Evolutionary conservation across 2,888 invertebrate species (phyloP).

Genomic region (Eulithis prunata): DNA sequence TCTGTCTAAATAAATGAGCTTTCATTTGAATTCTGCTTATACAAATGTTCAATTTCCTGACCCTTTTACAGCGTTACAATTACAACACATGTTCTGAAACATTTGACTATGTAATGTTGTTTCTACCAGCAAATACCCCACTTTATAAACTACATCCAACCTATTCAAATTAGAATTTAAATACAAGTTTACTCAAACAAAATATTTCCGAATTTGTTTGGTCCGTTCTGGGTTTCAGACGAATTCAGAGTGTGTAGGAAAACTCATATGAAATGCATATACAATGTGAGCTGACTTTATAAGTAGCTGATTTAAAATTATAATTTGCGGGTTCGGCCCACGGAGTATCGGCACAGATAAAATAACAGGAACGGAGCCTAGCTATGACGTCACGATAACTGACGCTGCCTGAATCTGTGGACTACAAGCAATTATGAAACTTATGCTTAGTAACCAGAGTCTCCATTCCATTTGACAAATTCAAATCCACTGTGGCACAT

Average conservation of each 20-base stretch:
- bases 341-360: slow-evolving; percentile 45
- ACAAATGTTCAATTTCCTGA: no score
- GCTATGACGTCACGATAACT: not conserved
- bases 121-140: not conserved
- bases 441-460: not conserved
- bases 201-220: slow-evolving; percentile 39
- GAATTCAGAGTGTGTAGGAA: slow-evolving; percentile 49
- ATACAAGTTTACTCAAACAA: slow-evolving; percentile 22
- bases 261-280: slow-evolving; percentile 61
- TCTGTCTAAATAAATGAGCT: no score
- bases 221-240: slow-evolving; percentile 44
- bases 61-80: no score
- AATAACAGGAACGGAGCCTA: slow-evolving; percentile 12
- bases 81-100: no score
- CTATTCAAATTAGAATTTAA: slow-evolving; percentile 27
- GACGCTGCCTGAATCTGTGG: not conserved
- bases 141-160: slow-evolving; percentile 11
- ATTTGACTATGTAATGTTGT: not conserved
- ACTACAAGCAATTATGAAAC: slow-evolving; percentile 5
- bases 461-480: not conserved
- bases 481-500: not conserved
- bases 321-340: slow-evolving; percentile 55
- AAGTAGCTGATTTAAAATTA: slow-evolving; percentile 69
- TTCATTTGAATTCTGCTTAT: no score
- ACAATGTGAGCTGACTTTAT: slow-evolving; percentile 56